Conservation (phyloP, 2,797 vertebrate genomes). For the Pogoniulus pusillus region DNA sequence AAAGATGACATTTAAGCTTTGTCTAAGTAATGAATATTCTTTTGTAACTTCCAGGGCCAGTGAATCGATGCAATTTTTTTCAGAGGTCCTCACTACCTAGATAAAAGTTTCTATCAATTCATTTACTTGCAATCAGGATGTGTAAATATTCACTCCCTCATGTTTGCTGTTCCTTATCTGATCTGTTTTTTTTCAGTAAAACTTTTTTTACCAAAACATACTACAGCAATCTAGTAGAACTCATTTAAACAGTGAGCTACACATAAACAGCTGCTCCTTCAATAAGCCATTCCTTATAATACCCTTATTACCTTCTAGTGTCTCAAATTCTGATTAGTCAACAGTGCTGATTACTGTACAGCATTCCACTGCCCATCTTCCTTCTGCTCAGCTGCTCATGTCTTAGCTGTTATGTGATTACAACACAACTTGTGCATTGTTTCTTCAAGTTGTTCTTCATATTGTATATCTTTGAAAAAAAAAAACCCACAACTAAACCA, state of each 20-base stretch:
- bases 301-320: conserved; percentile 97
- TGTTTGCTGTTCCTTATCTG: conserved; percentile 33
- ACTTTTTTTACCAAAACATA: conserved; percentile 78
- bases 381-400: conserved; percentile 94
- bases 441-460: conserved; percentile 81
- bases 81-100: conserved; percentile 33
- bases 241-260: conserved; percentile 80
- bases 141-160: conserved; percentile 56
- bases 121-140: conserved; percentile 16
- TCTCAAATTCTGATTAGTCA: conserved; percentile 99
- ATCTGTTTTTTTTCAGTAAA: conserved; percentile 66
- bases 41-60: conserved; percentile 59
- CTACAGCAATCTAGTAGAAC: conserved; percentile 78
- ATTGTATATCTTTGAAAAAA: conserved; percentile 70
- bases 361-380: conserved; percentile 97
- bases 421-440: conserved; percentile 94
- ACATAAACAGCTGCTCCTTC: conserved; percentile 99
- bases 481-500: neutral
- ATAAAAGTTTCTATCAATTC: conserved; percentile 31
- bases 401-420: conserved; percentile 83
- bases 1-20: conserved; percentile 67
- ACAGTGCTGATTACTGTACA: conserved; percentile 96
- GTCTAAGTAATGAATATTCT: conserved; percentile 63
- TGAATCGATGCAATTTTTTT: conserved; percentile 57
- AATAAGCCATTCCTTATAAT: conserved; percentile 96